Conservation (phyloP, 2,797 vertebrate genomes). For the Gambusia yucatana region DNA sequence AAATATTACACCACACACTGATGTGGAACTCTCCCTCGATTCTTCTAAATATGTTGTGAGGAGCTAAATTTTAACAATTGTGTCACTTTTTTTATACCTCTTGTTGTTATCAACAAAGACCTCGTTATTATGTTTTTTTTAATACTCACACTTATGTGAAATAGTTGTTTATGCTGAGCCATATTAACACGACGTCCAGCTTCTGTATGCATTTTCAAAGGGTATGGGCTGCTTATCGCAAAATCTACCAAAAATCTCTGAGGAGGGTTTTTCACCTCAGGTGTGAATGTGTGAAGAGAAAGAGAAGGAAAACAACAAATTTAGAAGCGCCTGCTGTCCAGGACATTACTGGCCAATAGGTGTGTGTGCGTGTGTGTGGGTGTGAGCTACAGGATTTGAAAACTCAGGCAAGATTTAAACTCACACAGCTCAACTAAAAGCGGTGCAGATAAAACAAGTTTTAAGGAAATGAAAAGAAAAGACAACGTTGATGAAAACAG, state of each 20-base stretch:
- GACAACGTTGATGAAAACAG: conserved; percentile 64
- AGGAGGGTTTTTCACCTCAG: conserved; percentile 66
- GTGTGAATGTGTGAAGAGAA: conserved; percentile 59
- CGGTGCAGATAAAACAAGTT: conserved; percentile 44
- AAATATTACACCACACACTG: conserved; percentile 39
- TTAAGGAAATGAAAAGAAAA: conserved; percentile 30
- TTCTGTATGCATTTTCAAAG: conserved; percentile 44
- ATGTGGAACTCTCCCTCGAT: conserved; percentile 56
- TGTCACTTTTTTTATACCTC: conserved; percentile 28
- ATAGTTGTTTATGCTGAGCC: conserved; percentile 39
- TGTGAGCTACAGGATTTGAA: conserved; percentile 55
- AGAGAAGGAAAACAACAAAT: conserved; percentile 56
- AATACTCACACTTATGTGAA: conserved; percentile 15
- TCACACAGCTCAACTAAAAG: conserved; percentile 63
- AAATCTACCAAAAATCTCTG: conserved; percentile 54
- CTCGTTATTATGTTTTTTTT: conserved; percentile 1
- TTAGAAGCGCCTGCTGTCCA: conserved; percentile 62
- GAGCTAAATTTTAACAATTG: conserved; percentile 38
- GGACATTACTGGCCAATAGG: conserved; percentile 66
- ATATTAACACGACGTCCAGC: conserved; percentile 41
- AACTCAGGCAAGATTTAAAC: conserved; percentile 67
- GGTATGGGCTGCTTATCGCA: conserved; percentile 44
- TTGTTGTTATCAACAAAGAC: conserved; percentile 31
- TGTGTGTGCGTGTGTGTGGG: conserved; percentile 45
- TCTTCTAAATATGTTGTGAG: conserved; percentile 59